Conservation (phyloP, 2,113 vertebrate species). For the Callopanchax toddi region DNA sequence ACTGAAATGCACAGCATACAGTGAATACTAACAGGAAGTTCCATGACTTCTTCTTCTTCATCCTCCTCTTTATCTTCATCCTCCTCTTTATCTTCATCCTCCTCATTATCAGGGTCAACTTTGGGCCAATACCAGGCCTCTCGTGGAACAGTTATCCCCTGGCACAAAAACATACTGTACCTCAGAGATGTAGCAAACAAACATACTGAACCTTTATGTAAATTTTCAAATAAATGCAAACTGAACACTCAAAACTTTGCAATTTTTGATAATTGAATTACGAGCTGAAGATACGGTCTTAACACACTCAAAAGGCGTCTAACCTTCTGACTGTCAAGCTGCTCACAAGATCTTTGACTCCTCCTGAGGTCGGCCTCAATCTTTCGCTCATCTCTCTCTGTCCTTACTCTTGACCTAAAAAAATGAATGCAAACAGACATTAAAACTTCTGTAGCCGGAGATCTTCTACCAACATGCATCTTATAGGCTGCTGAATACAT, state of each 20-base stretch:
- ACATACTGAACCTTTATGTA: not conserved
- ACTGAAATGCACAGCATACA: not conserved
- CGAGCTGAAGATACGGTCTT: not conserved
- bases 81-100: slow-evolving; percentile 49
- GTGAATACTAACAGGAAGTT: slow-evolving; percentile 82
- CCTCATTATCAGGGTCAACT: slow-evolving; percentile 78
- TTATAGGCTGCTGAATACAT: not conserved
- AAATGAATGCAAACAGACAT: not conserved
- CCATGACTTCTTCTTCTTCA: slow-evolving; percentile 74
- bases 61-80: slow-evolving; percentile 42
- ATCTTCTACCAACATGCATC: not conserved
- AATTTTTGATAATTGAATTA: too few species aligned
- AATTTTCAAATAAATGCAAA: too few species aligned
- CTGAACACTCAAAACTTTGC: not conserved
- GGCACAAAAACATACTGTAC: slow-evolving; percentile 25
- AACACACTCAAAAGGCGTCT: slow-evolving; percentile 12
- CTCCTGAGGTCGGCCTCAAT: slow-evolving; percentile 88
- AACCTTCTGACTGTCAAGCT: slow-evolving; percentile 92
- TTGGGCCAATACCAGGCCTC: slow-evolving; percentile 93
- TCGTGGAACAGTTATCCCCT: slow-evolving; percentile 85
- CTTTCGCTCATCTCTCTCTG: slow-evolving; percentile 89
- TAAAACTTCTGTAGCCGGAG: not conserved
- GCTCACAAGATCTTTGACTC: slow-evolving; percentile 92
- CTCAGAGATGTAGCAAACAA: slow-evolving; percentile 17
- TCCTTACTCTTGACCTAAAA: slow-evolving; percentile 87